phyloP scores from a whole-genome alignment of 1,140 invertebrate species.

The Daktulosphaira vitifoliae region DNA sequence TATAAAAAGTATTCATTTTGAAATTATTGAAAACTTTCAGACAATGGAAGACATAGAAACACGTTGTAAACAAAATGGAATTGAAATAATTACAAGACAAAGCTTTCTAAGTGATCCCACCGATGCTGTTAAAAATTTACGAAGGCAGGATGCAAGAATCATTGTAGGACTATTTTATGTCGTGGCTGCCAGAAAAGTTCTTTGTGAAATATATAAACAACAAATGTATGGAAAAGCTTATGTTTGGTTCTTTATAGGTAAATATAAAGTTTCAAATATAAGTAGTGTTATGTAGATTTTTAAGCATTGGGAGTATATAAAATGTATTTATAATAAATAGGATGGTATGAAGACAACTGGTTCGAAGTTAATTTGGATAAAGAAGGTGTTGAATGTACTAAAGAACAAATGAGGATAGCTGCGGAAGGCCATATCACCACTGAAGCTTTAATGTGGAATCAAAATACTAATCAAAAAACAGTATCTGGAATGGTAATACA shows the following conservation, averaged over 20 bases:
- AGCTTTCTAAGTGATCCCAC: conserved; percentile 94
- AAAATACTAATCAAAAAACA: conserved; percentile 76
- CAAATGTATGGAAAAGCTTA: conserved; percentile 90
- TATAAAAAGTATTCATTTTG: too few relatives aligned
- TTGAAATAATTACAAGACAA: conserved; percentile 91
- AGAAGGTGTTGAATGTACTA: conserved; percentile 84
- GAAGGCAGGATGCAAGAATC: conserved; percentile 87
- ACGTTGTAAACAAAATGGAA: conserved; percentile 82
- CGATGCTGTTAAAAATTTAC: conserved; percentile 89
- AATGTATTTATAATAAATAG: too few relatives aligned
- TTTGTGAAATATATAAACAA: conserved; percentile 95
- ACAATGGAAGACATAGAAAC: conserved; percentile 95
- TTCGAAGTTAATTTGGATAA: conserved; percentile 82
- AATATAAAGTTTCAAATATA: too few relatives aligned
- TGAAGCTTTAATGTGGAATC: conserved; percentile 97
- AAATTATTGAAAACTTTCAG: conserved; percentile 46
- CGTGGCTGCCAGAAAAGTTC: conserved; percentile 85
- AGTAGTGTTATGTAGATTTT: too few relatives aligned
- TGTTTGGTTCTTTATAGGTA: conserved; percentile 99
- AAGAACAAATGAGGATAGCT: conserved; percentile 83
- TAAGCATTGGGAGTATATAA: too few relatives aligned
- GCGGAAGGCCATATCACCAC: conserved; percentile 97
- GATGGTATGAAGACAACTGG: conserved; percentile 99
- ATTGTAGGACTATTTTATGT: conserved; percentile 98
- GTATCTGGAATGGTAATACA: conserved; percentile 76